phyloP scores from a whole-genome alignment of 1,140 invertebrate species.

The Drosophila lowei region DNA sequence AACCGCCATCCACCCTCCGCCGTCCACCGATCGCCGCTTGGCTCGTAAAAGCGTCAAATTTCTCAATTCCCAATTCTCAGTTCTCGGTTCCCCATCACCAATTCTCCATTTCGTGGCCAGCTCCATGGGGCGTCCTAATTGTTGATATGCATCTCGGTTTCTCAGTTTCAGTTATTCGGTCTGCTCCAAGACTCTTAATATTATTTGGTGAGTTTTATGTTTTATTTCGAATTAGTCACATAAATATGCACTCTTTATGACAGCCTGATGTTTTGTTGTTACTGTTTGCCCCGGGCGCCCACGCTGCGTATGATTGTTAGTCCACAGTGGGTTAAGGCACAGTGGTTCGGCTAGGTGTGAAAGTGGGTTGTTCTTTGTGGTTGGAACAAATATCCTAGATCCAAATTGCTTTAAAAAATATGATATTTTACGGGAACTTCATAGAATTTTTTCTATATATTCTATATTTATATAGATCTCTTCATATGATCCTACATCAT shows the following conservation, averaged over 20 bases:
- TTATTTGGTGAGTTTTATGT: constrained; percentile 81
- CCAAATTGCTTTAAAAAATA: too few relatives aligned
- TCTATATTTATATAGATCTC: too few relatives aligned
- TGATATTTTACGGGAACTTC: too few relatives aligned
- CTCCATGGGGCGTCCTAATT: constrained; percentile 73
- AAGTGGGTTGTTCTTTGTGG: too few relatives aligned
- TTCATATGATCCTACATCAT: too few relatives aligned
- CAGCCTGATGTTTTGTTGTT: constrained; percentile 41
- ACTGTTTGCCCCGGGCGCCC: constrained; percentile 54
- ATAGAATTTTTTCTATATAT: too few relatives aligned
- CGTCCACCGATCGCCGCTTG: constrained; percentile 13
- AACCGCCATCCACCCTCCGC: background rate
- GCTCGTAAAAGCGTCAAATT: constrained; percentile 80
- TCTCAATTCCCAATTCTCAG: constrained; percentile 59
- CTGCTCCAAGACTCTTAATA: constrained; percentile 61
- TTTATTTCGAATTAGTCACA: constrained; percentile 79
- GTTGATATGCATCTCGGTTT: constrained; percentile 71
- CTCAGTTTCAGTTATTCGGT: background rate
- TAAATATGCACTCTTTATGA: constrained; percentile 77
- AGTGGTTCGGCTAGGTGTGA: constrained; percentile 1
- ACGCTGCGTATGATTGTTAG: constrained; percentile 66
- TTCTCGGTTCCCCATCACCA: constrained; percentile 8
- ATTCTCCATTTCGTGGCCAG: constrained; percentile 42
- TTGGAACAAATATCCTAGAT: too few relatives aligned
- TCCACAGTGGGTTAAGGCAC: constrained; percentile 4